Conservation (phyloP, 2,113 vertebrate species). For the Serinus canaria region DNA sequence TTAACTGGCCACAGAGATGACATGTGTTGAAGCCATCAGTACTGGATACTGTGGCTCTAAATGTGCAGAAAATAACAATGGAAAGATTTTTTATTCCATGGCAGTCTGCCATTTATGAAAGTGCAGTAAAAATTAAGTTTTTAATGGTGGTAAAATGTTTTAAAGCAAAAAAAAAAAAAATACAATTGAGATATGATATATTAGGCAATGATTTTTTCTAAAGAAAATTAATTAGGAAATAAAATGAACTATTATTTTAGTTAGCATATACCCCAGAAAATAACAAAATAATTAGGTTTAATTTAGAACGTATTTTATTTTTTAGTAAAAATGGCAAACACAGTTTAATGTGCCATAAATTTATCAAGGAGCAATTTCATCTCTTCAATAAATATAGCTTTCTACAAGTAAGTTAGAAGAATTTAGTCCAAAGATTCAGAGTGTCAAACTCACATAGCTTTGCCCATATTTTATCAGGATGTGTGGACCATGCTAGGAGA, state of each 20-base stretch:
- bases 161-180: not conserved
- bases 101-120: not conserved
- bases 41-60: not conserved
- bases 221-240: not conserved
- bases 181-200: not conserved
- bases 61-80: not conserved
- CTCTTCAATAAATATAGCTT: not conserved
- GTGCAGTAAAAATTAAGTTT: not conserved
- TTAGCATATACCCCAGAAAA: not conserved
- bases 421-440: not conserved
- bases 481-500: not conserved
- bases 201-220: not conserved
- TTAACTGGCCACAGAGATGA: not conserved
- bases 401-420: not conserved
- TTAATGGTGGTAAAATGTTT: not conserved
- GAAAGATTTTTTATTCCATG: not conserved
- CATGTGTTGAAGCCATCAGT: not conserved
- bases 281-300: not conserved
- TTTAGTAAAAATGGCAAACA: not conserved
- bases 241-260: not conserved
- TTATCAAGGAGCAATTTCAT: not conserved
- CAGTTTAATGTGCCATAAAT: not conserved
- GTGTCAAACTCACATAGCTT: not conserved
- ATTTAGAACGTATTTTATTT: not conserved
- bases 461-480: not conserved